Evolutionary conservation across 2,888 invertebrate species (phyloP).

Genomic region (Plusia festucae): DNA sequence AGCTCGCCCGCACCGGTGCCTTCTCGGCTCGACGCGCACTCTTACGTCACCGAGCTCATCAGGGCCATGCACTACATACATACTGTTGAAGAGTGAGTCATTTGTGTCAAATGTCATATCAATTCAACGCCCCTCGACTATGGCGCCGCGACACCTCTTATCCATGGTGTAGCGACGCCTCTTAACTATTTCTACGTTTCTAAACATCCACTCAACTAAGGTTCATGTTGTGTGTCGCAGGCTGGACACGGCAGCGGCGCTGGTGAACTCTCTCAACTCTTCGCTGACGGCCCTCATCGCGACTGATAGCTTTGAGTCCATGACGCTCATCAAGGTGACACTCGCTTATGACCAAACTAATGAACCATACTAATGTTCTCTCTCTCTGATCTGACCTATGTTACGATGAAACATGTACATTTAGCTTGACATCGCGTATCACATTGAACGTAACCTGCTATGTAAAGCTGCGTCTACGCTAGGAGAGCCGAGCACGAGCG

Average conservation of each 20-base stretch:
- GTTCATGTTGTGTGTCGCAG: conserved; percentile 60
- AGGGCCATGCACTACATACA: conserved; percentile 80
- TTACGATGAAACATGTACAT: too few species aligned
- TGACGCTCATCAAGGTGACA: conserved; percentile 91
- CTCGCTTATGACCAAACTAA: too few species aligned
- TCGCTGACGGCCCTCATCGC: conserved; percentile 93
- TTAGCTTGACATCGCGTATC: too few species aligned
- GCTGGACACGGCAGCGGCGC: conserved; percentile 89
- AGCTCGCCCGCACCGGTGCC: conserved; percentile 40
- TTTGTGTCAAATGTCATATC: too few species aligned
- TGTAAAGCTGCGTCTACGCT: too few species aligned
- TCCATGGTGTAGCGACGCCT: too few species aligned
- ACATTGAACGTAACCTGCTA: too few species aligned
- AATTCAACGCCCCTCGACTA: too few species aligned
- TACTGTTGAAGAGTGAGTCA: conserved; percentile 80
- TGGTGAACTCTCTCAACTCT: conserved; percentile 91
- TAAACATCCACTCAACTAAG: not conserved
- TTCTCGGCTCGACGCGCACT: conserved; percentile 75
- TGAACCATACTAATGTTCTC: too few species aligned
- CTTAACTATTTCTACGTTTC: not conserved
- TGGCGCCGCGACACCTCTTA: too few species aligned
- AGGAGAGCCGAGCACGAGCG: too few species aligned
- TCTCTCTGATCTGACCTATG: too few species aligned
- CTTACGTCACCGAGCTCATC: conserved; percentile 79
- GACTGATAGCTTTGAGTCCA: conserved; percentile 93